Percentiles rank a stretch among this genome's conserved stretches.
These are phyloP conservation scores for Xiphophorus birchmanni DNA, from an alignment of 2,797 vertebrate genomes.

Conservation along the genomic window DNA sequence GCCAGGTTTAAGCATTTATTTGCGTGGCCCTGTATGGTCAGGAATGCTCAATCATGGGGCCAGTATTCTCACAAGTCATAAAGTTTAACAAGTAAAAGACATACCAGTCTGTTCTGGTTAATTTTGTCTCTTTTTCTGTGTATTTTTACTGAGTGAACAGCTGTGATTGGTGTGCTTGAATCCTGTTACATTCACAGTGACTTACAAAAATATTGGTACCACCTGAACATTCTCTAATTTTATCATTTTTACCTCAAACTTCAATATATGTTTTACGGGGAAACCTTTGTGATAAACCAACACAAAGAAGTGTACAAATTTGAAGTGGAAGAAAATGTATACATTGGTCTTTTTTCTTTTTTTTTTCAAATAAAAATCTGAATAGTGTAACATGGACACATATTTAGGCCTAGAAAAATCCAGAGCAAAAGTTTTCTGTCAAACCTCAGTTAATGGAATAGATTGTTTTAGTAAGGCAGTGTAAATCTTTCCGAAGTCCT, in stretches of 20 bases:
- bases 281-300: background rate
- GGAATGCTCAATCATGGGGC: constrained; percentile 68
- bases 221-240: background rate
- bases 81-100: constrained; percentile 66
- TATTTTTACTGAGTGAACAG: background rate
- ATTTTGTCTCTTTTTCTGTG: constrained; percentile 23
- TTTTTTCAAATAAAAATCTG: background rate
- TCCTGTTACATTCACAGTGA: background rate
- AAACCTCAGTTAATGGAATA: background rate
- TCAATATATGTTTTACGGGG: background rate
- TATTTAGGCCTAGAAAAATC: background rate
- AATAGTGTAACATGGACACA: background rate
- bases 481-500: background rate
- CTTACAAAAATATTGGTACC: background rate
- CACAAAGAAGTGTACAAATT: background rate
- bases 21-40: constrained; percentile 73
- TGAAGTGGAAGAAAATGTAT: background rate
- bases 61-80: constrained; percentile 51
- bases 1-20: constrained; percentile 60
- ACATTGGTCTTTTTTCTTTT: background rate
- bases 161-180: background rate
- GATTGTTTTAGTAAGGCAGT: background rate
- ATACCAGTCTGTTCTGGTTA: constrained; percentile 50
- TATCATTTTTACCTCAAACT: background rate
- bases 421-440: background rate